Evolutionary conservation across 2,888 invertebrate genomes (phyloP), one percentile per base, ranked within the genome.

Genomic region (Sesia bembeciformis): DNA sequence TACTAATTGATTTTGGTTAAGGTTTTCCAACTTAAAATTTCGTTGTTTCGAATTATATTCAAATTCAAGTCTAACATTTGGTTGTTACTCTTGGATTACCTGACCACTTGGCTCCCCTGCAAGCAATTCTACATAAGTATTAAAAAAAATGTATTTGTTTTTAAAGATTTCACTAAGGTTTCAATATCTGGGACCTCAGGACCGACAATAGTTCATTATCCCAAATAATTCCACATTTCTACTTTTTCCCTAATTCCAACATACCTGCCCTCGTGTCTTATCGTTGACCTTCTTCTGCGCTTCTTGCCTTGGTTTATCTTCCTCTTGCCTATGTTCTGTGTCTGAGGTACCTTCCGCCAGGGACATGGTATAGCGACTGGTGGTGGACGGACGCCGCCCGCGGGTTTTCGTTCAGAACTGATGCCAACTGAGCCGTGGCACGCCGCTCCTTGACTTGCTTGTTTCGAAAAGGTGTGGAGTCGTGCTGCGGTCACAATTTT

Each of bases 351-450:
- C 87, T 79, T 86, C 88, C 52, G 75, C 88, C 76, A 88, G 70
- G 83, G 88, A 88, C 88, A 88, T 77, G 70, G 59, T 88, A 80
- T 76, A 72, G 73, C 72, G 77, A 84, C 80, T 88, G 86, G 86
- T 60, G 68, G 61, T 60, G 57, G 62, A 66, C 78, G 69, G 58
- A 64, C 70, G 70, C 56, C 53, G 61, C 70, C 67, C 58, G 52
- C 63, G 70, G 74, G 68, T 81, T 81, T 81, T 83, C 79, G 76
- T 79, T 68, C 61, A 58, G 60, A 66, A 78, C 68, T 80, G 81
- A 67, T 66, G 67, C 63, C 66, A 67, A 74, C 58, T 74, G 68
- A 79, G 66, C 74, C 86, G 84, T 85, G 78, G 69, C 69, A 60
- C 56, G 68, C 68, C 85, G 62, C 81, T 70, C 84, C 84, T 83